These are phyloP conservation scores for Polylopha cassiicola DNA, from an alignment of 2,888 invertebrate species.

Conservation along the genomic window DNA sequence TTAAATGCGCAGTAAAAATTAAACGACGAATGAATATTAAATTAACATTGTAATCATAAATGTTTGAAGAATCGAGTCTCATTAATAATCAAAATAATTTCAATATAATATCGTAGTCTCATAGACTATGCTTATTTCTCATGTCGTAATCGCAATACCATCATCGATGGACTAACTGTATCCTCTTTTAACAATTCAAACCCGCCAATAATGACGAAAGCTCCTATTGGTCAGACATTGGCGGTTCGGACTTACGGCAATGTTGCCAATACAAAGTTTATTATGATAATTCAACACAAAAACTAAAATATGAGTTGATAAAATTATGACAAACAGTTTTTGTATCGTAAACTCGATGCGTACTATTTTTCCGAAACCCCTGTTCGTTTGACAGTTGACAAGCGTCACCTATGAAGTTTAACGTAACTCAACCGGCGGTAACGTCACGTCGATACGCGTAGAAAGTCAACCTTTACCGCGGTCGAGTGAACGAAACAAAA, in stretches of 20 bases:
- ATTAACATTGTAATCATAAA: constrained; percentile 20
- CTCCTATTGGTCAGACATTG: no score
- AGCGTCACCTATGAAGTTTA: constrained; percentile 54
- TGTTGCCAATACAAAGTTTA: no score
- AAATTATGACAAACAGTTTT: neutral
- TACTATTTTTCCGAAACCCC: constrained; percentile 28
- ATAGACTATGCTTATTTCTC: no score
- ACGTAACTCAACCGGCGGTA: constrained; percentile 53
- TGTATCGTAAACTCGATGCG: no score
- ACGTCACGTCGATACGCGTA: constrained; percentile 69
- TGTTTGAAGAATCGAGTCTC: constrained; percentile 2
- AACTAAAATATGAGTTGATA: neutral
- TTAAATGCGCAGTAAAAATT: constrained; percentile 29
- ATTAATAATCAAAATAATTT: constrained; percentile 6
- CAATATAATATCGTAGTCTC: no score
- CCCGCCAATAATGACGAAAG: no score
- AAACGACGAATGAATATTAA: constrained; percentile 18
- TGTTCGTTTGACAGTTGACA: constrained; percentile 56
- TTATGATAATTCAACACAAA: no score
- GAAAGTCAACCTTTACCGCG: constrained; percentile 70
- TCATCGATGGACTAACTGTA: no score
- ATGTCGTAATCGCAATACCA: no score
- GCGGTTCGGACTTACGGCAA: no score
- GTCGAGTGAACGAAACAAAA: constrained; percentile 71
- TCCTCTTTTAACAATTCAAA: no score